Percentiles rank a stretch among this genome's conserved stretches.
These are phyloP conservation scores for Saturnia japonica DNA, from an alignment of 2,888 invertebrate genomes.

Conservation along the genomic window DNA sequence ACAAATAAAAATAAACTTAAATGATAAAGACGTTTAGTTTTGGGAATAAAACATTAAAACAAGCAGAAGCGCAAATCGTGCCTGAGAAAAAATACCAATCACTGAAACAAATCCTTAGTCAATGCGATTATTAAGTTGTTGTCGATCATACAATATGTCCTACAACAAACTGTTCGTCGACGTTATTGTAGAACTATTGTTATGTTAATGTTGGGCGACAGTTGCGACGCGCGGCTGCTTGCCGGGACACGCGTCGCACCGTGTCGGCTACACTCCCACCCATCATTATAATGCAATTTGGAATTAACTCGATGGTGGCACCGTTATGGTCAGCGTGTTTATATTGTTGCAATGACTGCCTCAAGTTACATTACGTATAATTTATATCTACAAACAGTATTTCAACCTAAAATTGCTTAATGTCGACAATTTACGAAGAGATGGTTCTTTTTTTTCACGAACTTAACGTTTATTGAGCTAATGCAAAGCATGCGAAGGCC, in stretches of 20 bases:
- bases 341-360: background rate
- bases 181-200: slow-evolving; percentile 16
- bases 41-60: background rate
- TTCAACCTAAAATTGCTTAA: background rate
- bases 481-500: too few relatives aligned
- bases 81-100: background rate
- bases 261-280: slow-evolving; percentile 1
- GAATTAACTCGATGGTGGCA: background rate
- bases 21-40: background rate
- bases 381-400: background rate
- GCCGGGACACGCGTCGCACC: background rate
- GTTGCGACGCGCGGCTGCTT: slow-evolving; percentile 4
- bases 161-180: slow-evolving; percentile 33
- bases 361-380: background rate
- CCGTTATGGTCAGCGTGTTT: background rate
- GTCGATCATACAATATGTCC: slow-evolving; percentile 28
- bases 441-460: too few relatives aligned
- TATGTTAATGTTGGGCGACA: slow-evolving; percentile 8
- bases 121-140: slow-evolving; percentile 5
- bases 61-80: background rate
- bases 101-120: background rate
- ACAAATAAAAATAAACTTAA: background rate
- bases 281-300: slow-evolving; percentile 9
- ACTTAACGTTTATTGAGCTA: too few relatives aligned
- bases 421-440: background rate